A percentile compares a stretch with the other conserved stretches of the same genome.
These are phyloP conservation scores for Cataglyphis cursor DNA, from an alignment of 2,888 invertebrate genomes.

Conservation along the genomic window DNA sequence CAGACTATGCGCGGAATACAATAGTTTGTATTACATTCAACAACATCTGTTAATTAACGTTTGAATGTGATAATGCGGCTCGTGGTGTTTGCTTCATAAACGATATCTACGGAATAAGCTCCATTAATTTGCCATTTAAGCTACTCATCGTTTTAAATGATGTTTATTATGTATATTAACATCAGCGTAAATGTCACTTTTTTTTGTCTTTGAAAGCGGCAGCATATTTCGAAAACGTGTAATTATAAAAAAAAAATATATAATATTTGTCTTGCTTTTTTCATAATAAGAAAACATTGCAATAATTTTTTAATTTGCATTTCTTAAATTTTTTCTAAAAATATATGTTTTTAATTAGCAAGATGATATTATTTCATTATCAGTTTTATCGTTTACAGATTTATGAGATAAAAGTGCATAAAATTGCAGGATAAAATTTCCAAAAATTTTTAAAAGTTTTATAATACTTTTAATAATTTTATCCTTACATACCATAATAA, in stretches of 20 bases:
- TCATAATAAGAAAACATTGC: neutral
- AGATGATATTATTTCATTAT: conserved; percentile 14
- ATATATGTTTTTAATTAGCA: neutral
- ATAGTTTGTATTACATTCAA: conserved; percentile 52
- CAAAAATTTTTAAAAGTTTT: neutral
- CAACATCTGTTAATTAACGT: conserved; percentile 56
- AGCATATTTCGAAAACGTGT: conserved; percentile 9
- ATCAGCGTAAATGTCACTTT: neutral
- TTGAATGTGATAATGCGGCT: conserved; percentile 49
- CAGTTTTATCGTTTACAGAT: neutral
- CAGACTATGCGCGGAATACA: conserved; percentile 10
- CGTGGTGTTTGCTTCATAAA: conserved; percentile 51
- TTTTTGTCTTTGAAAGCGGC: neutral
- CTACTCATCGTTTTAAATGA: conserved; percentile 41
- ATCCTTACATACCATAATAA: too few species aligned
- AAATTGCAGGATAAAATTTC: neutral
- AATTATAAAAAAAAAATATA: conserved; percentile 6
- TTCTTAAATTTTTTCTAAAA: neutral
- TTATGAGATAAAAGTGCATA: neutral
- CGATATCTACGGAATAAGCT: conserved; percentile 50
- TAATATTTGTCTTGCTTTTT: conserved; percentile 2
- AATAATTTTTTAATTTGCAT: conserved; percentile 1
- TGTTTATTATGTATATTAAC: conserved; percentile 42
- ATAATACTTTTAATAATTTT: too few species aligned
- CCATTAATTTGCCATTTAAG: conserved; percentile 53